Percentiles rank a stretch among this genome's conserved stretches.
Evolutionary conservation across 2,113 vertebrate species (phyloP).

Genomic region (Halcyon senegalensis): DNA sequence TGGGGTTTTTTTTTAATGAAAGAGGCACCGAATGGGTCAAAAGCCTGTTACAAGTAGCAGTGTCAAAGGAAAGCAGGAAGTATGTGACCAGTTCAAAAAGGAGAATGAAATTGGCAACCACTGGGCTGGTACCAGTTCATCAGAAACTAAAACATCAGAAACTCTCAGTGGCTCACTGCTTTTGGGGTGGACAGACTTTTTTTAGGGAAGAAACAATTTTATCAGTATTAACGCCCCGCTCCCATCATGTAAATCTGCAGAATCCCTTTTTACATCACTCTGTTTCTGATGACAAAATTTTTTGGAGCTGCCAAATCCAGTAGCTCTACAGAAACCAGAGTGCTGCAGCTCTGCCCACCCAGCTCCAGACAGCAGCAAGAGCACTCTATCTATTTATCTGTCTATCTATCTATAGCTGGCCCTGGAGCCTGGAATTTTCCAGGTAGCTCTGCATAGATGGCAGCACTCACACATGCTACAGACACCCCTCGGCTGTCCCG

Average conservation of each 20-base stretch:
- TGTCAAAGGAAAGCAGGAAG: not conserved
- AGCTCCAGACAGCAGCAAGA: not conserved
- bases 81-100: not conserved
- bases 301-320: not conserved
- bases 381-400: too few species aligned
- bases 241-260: not conserved
- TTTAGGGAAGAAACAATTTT: not conserved
- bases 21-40: not conserved
- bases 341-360: not conserved
- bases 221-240: not conserved
- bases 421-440: not conserved
- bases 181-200: not conserved
- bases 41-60: not conserved
- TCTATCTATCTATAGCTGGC: fast-evolving
- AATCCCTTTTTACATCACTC: not conserved
- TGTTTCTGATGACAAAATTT: not conserved
- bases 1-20: not conserved
- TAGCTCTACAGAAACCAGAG: not conserved
- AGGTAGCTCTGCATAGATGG: not conserved
- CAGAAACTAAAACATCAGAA: not conserved
- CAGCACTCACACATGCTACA: too few species aligned
- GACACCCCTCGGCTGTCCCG: too few species aligned
- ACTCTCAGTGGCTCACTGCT: not conserved
- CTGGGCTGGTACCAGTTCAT: not conserved
- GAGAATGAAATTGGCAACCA: not conserved